phyloP scores from a whole-genome alignment of 2,888 invertebrate genomes.

The Rutpela maculata region DNA sequence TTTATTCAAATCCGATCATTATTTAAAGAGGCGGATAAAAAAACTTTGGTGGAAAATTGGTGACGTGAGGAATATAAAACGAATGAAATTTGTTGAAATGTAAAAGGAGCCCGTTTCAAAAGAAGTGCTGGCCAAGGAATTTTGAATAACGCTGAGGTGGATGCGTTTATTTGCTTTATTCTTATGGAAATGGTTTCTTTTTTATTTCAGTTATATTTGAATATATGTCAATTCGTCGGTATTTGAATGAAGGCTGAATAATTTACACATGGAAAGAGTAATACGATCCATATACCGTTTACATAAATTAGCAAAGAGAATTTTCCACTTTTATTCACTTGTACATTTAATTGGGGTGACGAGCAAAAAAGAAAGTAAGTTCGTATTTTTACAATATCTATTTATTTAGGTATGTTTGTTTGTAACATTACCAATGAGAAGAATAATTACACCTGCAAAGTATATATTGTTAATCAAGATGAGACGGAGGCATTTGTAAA shows the following conservation, averaged over 20 bases:
- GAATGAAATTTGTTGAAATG: constrained; percentile 55
- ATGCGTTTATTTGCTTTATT: constrained; percentile 62
- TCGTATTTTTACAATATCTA: too few species aligned
- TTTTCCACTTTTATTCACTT: background rate
- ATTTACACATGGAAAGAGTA: constrained; percentile 42
- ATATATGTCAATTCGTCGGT: constrained; percentile 57
- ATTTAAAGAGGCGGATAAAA: constrained; percentile 40
- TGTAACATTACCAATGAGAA: too few species aligned
- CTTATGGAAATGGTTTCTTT: constrained; percentile 58
- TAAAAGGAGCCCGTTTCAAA: constrained; percentile 47
- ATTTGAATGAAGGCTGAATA: constrained; percentile 55
- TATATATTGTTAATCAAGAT: too few species aligned
- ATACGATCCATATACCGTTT: constrained; percentile 48
- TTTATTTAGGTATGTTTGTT: too few species aligned
- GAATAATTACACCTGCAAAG: too few species aligned
- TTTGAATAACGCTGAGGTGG: constrained; percentile 59
- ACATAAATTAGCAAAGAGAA: constrained; percentile 45
- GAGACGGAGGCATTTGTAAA: too few species aligned
- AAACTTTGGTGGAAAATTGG: constrained; percentile 50
- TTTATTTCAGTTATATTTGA: constrained; percentile 60
- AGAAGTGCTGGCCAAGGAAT: constrained; percentile 57
- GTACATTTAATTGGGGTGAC: background rate
- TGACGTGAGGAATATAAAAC: constrained; percentile 58
- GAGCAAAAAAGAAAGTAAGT: background rate
- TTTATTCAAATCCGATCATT: constrained; percentile 45